Evolutionary conservation across 2,888 invertebrate species (phyloP).

Genomic region (Beris chalybata): DNA sequence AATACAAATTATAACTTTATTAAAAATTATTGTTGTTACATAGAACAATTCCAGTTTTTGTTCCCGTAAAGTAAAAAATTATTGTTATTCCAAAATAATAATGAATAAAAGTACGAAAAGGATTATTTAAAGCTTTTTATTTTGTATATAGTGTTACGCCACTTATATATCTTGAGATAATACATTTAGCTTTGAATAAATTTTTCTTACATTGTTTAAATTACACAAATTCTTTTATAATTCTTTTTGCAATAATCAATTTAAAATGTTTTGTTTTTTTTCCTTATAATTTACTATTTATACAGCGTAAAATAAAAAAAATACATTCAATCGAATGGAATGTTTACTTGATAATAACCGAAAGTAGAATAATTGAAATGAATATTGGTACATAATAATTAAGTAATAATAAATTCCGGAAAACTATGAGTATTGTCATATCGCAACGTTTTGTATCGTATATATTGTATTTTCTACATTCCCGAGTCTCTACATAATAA

Average conservation of each 20-base stretch:
- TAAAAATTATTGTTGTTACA: too few relatives aligned
- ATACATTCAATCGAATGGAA: not conserved
- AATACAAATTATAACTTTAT: too few relatives aligned
- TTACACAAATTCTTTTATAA: slow-evolving; percentile 36
- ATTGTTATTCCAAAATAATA: not conserved
- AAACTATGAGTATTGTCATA: too few relatives aligned
- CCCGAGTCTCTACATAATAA: slow-evolving; percentile 21
- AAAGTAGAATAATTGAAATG: not conserved
- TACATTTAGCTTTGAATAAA: slow-evolving; percentile 48
- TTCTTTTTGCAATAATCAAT: not conserved
- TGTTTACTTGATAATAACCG: not conserved
- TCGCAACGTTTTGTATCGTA: not conserved
- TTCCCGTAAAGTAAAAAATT: too few relatives aligned
- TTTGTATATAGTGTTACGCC: slow-evolving; percentile 20
- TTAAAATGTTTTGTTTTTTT: not conserved
- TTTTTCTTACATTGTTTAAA: slow-evolving; percentile 34
- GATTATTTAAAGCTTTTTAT: slow-evolving; percentile 28
- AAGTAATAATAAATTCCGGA: not conserved
- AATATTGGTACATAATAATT: not conserved
- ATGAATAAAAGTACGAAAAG: not conserved
- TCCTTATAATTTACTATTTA: slow-evolving; percentile 13
- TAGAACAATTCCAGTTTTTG: too few relatives aligned
- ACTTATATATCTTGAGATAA: slow-evolving; percentile 46
- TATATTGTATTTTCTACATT: not conserved
- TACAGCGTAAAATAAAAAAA: not conserved